Base-by-base conservation (phyloP, 2,888 invertebrate species). In the Apamea sordens region DNA sequence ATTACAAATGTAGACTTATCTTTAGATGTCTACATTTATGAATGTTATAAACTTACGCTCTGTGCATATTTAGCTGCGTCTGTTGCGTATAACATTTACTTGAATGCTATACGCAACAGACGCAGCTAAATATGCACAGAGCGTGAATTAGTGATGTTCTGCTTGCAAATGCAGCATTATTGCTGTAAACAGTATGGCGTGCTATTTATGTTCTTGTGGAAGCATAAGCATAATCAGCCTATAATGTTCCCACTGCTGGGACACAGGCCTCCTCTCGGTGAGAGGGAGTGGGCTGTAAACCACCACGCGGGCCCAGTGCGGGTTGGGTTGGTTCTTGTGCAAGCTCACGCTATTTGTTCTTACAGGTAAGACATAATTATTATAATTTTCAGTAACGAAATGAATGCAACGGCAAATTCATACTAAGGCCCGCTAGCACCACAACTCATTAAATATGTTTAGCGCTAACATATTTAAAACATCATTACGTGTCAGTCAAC, bases 401-500 rank as follows among this genome's bases (percentile, higher is more conserved):
- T 53, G 7, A 44, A 74, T 18, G 41, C 59, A 70, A 79, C 85
- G 44, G 79, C 79, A 81, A 79, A 53, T 65, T 67, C 85, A 84
- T 53, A 70, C 32, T 44, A 47, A 18, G n/a, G 7, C 15, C 24
- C 21, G 36, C 21, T 36, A 53, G 24, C 50, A 28, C 50, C 36
- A 41, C 10, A 28, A 50, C 21, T 50, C 3, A 36, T 36, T 74
- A 13, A 47, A 73, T 73, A 73, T 32, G 7, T 24, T 21, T 36
- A 36, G 13, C n/a, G 18, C 47, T 73, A 11, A 47, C 32, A 47
- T n/a, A 68, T 73, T 73, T 21, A 47, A 18, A 47, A 32, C 5
- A 10, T n/a, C 24, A 47, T 21, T 28, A 15, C 6, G 2, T 28
- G 15, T 36, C 36, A 36, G 8, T 50, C 21, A 53, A 24, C 76